Evolutionary conservation across 2,113 vertebrate genomes (phyloP).

Genomic region (Pseudorhombus dupliciocellatus): DNA sequence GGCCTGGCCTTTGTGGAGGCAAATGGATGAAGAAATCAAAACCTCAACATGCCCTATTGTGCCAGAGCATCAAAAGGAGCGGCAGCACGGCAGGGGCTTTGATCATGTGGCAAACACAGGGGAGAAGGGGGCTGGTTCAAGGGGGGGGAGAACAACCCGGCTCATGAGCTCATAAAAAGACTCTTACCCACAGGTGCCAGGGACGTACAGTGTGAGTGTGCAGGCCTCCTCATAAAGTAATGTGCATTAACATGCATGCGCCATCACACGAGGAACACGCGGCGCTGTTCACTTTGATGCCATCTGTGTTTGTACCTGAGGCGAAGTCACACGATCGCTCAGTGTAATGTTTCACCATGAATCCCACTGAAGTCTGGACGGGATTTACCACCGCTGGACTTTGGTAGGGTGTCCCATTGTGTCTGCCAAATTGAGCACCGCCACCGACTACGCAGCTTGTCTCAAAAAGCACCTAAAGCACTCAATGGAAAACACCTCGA

Average conservation of each 20-base stretch:
- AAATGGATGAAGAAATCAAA: constrained; percentile 74
- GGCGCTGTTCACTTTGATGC: constrained; percentile 65
- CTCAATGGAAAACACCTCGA: constrained; percentile 4
- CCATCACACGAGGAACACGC: constrained; percentile 40
- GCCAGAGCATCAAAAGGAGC: constrained; percentile 67
- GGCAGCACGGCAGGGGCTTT: constrained; percentile 61
- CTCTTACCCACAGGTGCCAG: constrained; percentile 57
- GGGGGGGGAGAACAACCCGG: constrained; percentile 34
- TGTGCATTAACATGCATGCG: constrained; percentile 10
- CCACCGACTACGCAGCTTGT: background rate
- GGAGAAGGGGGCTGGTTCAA: constrained; percentile 28
- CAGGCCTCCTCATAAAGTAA: constrained; percentile 6
- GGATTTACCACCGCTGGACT: constrained; percentile 21
- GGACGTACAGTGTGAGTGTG: constrained; percentile 24
- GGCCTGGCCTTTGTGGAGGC: constrained; percentile 46
- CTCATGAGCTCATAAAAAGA: constrained; percentile 64
- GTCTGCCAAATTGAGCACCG: constrained; percentile 2
- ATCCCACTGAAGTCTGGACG: constrained; percentile 24
- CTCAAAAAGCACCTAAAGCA: background rate
- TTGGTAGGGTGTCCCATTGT: constrained; percentile 12
- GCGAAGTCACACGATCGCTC: constrained; percentile 54
- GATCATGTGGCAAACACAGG: constrained; percentile 64
- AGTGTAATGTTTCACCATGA: constrained; percentile 52
- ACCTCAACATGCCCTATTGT: constrained; percentile 70
- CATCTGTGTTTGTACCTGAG: constrained; percentile 59